Evolutionary conservation across 2,888 invertebrate species (phyloP).

Genomic region (Dexiosoma caninum): DNA sequence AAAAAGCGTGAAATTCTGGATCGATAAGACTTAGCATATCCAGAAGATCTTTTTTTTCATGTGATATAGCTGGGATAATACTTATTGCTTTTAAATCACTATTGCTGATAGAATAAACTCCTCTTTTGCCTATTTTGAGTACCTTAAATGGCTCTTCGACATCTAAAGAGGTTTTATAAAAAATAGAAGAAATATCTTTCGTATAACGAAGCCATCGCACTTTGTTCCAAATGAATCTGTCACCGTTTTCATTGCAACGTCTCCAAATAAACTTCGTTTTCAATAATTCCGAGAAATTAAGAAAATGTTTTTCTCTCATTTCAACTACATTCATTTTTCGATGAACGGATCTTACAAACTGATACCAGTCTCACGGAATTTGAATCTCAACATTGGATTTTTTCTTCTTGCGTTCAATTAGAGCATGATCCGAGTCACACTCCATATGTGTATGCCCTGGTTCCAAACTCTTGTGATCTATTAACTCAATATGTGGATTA

Average conservation of each 20-base stretch:
- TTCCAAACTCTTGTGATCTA: constrained; percentile 55
- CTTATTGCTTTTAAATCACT: constrained; percentile 35
- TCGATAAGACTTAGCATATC: constrained; percentile 38
- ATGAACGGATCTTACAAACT: constrained; percentile 42
- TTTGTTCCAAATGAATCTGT: constrained; percentile 46
- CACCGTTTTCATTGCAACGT: constrained; percentile 42
- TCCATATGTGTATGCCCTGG: constrained; percentile 55
- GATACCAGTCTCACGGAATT: constrained; percentile 51
- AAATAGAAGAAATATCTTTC: constrained; percentile 35
- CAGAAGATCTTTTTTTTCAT: constrained; percentile 43
- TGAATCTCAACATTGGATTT: constrained; percentile 48
- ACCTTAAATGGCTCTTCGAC: constrained; percentile 52
- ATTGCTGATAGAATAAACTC: constrained; percentile 30
- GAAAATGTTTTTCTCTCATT: constrained; percentile 37
- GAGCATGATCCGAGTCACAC: constrained; percentile 52
- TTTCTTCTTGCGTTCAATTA: constrained; percentile 57
- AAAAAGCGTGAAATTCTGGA: constrained; percentile 54
- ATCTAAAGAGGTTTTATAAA: constrained; percentile 53
- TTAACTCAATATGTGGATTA: constrained; percentile 47
- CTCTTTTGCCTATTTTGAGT: constrained; percentile 50
- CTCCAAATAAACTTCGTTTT: constrained; percentile 32
- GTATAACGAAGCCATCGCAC: constrained; percentile 54
- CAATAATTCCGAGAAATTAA: constrained; percentile 41
- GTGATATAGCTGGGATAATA: constrained; percentile 38
- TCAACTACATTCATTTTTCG: constrained; percentile 38